Evolutionary conservation across 2,888 invertebrate species (phyloP).

Genomic region (Orthosia incerta): DNA sequence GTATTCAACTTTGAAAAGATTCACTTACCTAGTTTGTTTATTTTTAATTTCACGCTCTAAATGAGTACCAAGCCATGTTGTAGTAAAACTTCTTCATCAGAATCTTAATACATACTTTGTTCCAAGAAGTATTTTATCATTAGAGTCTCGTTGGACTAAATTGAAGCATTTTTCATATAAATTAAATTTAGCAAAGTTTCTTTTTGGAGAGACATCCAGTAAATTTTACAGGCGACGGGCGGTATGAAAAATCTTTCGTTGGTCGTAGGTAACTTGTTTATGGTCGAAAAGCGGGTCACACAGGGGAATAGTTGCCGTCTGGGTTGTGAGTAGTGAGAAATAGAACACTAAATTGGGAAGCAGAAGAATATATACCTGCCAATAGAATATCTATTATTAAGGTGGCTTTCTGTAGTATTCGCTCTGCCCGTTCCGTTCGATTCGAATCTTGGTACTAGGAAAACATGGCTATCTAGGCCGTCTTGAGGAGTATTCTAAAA

Average conservation of each 20-base stretch:
- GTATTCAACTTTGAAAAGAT: not conserved
- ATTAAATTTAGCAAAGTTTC: conserved; percentile 31
- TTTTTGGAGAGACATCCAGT: conserved; percentile 29
- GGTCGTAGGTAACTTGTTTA: conserved; percentile 67
- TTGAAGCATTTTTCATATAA: conserved; percentile 44
- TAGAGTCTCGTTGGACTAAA: conserved; percentile 22
- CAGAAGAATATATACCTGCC: not conserved
- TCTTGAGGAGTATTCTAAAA: conserved; percentile 34
- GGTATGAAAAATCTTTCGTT: conserved; percentile 61
- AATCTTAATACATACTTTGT: conserved; percentile 22
- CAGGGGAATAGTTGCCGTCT: conserved; percentile 6
- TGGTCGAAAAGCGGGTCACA: conserved; percentile 51
- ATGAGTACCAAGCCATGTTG: conserved; percentile 5
- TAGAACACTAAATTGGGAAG: conserved; percentile 24
- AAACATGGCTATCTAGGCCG: conserved; percentile 24
- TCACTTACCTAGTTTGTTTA: conserved; percentile 18
- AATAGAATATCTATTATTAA: not conserved
- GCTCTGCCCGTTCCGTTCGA: not conserved
- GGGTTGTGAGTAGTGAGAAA: conserved; percentile 17
- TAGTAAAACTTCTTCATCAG: conserved; percentile 17
- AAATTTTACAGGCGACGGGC: conserved; percentile 14
- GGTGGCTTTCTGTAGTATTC: too few species aligned
- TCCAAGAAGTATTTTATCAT: conserved; percentile 18
- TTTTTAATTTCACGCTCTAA: conserved; percentile 25
- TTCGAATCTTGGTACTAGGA: conserved; percentile 8